phyloP scores from a whole-genome alignment of 92 coral and sea anemone species.

The Heteractis magnifica region DNA sequence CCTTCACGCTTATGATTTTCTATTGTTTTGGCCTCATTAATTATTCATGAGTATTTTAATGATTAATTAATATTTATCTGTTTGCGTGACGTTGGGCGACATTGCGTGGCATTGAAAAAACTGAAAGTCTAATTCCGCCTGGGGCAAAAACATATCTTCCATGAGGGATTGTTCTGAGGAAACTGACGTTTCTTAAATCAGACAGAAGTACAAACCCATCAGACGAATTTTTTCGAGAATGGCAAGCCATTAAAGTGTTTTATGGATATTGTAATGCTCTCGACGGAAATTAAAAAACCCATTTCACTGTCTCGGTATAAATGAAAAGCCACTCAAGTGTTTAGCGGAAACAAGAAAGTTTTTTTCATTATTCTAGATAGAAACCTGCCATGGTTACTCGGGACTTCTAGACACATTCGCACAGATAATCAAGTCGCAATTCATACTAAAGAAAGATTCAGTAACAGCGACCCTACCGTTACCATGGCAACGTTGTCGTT shows the following conservation, averaged over 20 bases:
- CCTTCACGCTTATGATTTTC: no score
- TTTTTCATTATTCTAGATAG: neutral
- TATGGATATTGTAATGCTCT: conserved; percentile 14
- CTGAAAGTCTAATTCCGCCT: neutral
- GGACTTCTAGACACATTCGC: neutral
- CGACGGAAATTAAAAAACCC: conserved; percentile 12
- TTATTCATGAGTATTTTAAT: no score
- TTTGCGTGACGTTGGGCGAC: no score
- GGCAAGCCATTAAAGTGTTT: conserved; percentile 17
- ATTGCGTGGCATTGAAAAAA: neutral
- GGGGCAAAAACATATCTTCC: neutral
- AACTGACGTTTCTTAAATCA: neutral
- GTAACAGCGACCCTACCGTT: neutral
- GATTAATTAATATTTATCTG: no score
- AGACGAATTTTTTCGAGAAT: conserved; percentile 9
- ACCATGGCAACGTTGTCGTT: neutral
- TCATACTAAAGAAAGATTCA: no score
- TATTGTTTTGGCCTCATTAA: no score
- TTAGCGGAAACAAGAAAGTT: neutral
- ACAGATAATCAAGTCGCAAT: no score
- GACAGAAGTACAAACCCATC: conserved; percentile 16
- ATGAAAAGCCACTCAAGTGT: conserved; percentile 6
- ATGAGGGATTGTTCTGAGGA: neutral
- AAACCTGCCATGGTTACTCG: neutral
- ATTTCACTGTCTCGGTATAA: conserved; percentile 8